Evolutionary conservation across 2,888 invertebrate genomes (phyloP), one percentile per base, ranked within the genome.

Genomic region (Charanyca ferruginea): DNA sequence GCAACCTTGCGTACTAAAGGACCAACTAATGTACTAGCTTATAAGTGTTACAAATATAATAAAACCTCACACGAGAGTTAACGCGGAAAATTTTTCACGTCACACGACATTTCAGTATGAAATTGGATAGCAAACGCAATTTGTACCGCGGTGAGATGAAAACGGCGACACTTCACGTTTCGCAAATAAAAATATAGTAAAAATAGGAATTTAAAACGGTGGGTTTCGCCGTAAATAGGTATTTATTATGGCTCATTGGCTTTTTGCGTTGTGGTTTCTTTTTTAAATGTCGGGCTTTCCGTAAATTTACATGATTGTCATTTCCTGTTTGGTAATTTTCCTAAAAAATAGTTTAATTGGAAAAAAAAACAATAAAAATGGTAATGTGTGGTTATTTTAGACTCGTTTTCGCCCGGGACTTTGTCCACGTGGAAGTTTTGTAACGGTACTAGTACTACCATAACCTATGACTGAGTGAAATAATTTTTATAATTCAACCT

Each of bases 71-170:
- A 64, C 48, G 42, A 63, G 57, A 72, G 67, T 73, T 70, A 81
- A 79, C 71, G 68, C 59, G 53, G 60, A 72, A 80, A 86, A 86
- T 66, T 81, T 79, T 73, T 61, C 66, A 74, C 72, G 74, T 83
- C 77, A 61, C 77, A 20, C 65, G 51, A 76, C 65, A 71, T 79
- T 80, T 77, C 79, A 68, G 83, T 80, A 78, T 84, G 81, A 87
- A 88, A 88, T 88, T 87, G 88, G 83, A 87, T 84, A 79, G 84
- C 80, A 85, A 88, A 88, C 79, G 79, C 85, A 87, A 87, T 88
- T 88, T 87, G 75, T 71, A 60, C 78, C 66, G 57, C 62, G 62
- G 47, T 64, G 73, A 77, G 81, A 85, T 83, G 83, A 79, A 73
- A 81, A 73, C 70, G 77, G 55, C 77, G 69, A 65, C 73, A 64